Conservation (phyloP, 2,797 vertebrate genomes). For the Diplodus sargus region DNA sequence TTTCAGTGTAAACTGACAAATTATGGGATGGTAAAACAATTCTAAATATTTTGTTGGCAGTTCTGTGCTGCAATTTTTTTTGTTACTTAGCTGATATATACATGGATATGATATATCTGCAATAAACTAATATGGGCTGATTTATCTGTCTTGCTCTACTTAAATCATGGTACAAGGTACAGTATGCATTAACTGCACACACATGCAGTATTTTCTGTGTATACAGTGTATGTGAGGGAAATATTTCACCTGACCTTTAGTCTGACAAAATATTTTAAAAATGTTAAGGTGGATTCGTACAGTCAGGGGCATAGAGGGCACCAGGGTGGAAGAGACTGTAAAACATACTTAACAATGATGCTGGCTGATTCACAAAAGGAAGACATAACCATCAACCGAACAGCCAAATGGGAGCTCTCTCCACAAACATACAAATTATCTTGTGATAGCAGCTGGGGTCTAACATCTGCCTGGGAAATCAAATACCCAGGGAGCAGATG, state of each 20-base stretch:
- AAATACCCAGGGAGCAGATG: conserved; percentile 94
- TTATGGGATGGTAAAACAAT: neutral
- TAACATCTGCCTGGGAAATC: conserved; percentile 97
- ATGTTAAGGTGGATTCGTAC: conserved; percentile 15
- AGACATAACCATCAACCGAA: conserved; percentile 88
- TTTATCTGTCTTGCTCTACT: neutral
- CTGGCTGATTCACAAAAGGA: conserved; percentile 81
- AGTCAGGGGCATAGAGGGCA: conserved; percentile 50
- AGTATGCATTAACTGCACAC: neutral
- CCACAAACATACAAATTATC: conserved; percentile 95
- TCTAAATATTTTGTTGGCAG: neutral
- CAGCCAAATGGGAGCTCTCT: conserved; percentile 91
- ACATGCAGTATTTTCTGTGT: neutral
- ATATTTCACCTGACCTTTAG: conserved; percentile 17
- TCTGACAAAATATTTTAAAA: conserved; percentile 28
- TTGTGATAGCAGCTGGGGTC: conserved; percentile 95
- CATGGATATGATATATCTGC: neutral
- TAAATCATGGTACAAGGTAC: neutral
- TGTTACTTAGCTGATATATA: neutral
- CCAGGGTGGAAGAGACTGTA: conserved; percentile 51
- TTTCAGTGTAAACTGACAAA: no score
- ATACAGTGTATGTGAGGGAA: neutral
- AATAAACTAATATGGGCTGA: neutral
- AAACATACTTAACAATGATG: conserved; percentile 66
- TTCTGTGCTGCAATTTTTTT: neutral